A percentile compares a stretch with the other conserved stretches of the same genome.
Conservation (phyloP, 2,888 invertebrate genomes). For the Hirtodrosophila duncani region DNA sequence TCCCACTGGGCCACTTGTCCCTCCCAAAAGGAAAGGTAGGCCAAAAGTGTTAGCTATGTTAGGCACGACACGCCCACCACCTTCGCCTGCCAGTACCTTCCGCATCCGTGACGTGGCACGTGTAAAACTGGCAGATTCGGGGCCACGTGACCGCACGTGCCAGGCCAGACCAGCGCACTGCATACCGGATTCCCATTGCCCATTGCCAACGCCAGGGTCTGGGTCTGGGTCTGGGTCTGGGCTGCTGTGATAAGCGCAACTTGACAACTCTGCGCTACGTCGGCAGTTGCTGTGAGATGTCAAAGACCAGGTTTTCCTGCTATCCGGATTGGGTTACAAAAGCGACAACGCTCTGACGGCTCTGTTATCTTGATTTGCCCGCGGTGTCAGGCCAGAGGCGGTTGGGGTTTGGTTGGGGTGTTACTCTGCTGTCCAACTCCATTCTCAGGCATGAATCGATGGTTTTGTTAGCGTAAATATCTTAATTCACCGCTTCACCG, state of each 20-base stretch:
- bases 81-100: constrained; percentile 4
- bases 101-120: constrained; percentile 42
- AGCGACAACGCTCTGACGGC: constrained; percentile 20
- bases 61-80: constrained; percentile 1
- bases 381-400: not conserved
- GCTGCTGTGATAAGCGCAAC: constrained; percentile 63
- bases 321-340: constrained; percentile 28
- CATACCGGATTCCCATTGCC: too few species aligned
- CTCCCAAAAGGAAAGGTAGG: constrained; percentile 6
- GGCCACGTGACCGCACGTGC: constrained; percentile 73
- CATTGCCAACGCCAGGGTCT: not conserved
- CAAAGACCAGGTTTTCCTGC: constrained; percentile 52
- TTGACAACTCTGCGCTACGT: constrained; percentile 38
- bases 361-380: constrained; percentile 42
- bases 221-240: constrained; percentile 12
- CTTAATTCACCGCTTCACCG: constrained; percentile 67
- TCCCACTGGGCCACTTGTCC: constrained; percentile 4
- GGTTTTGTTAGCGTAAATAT: constrained; percentile 65
- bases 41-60: too few species aligned
- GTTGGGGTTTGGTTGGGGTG: not conserved
- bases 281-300: constrained; percentile 44
- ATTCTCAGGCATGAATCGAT: constrained; percentile 31
- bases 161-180: constrained; percentile 10
- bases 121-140: constrained; percentile 53
- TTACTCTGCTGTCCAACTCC: not conserved